Evolutionary conservation across 2,888 invertebrate species (phyloP).

Genomic region (Drosophila putrida): DNA sequence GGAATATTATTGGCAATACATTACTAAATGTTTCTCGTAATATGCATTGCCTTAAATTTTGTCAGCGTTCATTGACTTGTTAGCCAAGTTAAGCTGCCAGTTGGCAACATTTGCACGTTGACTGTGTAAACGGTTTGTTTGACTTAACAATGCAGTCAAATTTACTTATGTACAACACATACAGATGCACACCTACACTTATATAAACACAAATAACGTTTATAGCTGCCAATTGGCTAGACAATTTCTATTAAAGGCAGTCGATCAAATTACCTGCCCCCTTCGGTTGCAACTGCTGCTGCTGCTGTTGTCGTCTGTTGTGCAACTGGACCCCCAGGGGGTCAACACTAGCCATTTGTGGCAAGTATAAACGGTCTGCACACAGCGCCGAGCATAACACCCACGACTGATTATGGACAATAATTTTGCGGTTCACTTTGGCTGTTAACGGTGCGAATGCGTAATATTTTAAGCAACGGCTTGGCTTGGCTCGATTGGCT

Average conservation of each 20-base stretch:
- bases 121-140: constrained; percentile 65
- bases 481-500: constrained; percentile 38
- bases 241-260: constrained; percentile 65
- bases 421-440: constrained; percentile 19
- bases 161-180: constrained; percentile 48
- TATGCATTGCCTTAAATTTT: constrained; percentile 15
- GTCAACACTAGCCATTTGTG: constrained; percentile 69
- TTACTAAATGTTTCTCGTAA: not conserved
- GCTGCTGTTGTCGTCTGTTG: constrained; percentile 32
- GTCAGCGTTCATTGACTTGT: constrained; percentile 40
- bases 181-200: constrained; percentile 34
- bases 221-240: constrained; percentile 64
- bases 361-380: constrained; percentile 38
- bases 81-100: constrained; percentile 31
- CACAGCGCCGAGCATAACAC: constrained; percentile 39
- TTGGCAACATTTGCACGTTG: constrained; percentile 59
- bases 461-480: constrained; percentile 40
- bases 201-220: constrained; percentile 18
- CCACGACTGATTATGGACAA: constrained; percentile 44
- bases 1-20: not conserved
- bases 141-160: constrained; percentile 69
- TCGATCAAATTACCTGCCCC: constrained; percentile 53
- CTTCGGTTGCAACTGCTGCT: constrained; percentile 1
- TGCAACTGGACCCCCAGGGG: constrained; percentile 61
- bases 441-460: constrained; percentile 34